Percentiles rank a stretch among this genome's conserved stretches.
phyloP scores from a whole-genome alignment of 2,888 invertebrate genomes.

The Odontocolon sp. region DNA sequence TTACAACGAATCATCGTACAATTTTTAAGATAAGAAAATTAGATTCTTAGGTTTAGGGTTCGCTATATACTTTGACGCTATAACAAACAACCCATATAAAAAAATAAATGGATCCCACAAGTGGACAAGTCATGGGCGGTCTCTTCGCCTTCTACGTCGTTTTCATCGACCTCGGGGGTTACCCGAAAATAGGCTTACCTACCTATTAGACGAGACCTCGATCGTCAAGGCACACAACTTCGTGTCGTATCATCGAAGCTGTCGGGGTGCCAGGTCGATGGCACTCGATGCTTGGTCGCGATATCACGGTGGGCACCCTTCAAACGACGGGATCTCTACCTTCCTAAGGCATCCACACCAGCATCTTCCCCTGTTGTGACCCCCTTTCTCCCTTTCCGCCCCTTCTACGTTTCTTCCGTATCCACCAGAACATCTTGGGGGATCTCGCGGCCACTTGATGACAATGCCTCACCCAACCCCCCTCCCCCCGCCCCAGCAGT shows the following conservation, averaged over 20 bases:
- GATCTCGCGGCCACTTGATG: conserved; percentile 67
- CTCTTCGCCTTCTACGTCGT: neutral
- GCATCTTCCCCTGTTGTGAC: conserved; percentile 43
- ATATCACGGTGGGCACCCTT: conserved; percentile 45
- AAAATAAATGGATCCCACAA: conserved; percentile 22
- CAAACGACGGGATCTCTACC: conserved; percentile 14
- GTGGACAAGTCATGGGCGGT: neutral
- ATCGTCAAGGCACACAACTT: conserved; percentile 43
- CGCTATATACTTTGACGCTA: neutral
- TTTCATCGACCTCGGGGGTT: neutral
- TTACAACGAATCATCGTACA: too few species aligned
- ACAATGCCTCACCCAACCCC: conserved; percentile 72
- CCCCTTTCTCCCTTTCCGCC: conserved; percentile 23
- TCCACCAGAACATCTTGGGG: conserved; percentile 30
- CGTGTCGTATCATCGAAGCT: conserved; percentile 75
- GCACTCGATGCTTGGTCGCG: conserved; percentile 67
- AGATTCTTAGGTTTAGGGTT: neutral
- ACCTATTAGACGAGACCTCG: conserved; percentile 42
- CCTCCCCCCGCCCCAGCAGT: conserved; percentile 42
- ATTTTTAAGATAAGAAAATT: conserved; percentile 7
- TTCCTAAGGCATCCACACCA: conserved; percentile 16
- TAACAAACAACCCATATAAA: neutral
- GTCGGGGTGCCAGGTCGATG: conserved; percentile 73
- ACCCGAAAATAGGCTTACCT: conserved; percentile 37
- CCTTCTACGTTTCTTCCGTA: conserved; percentile 38